Evolutionary conservation across 2,888 invertebrate species (phyloP).

Genomic region (Mantis religiosa): DNA sequence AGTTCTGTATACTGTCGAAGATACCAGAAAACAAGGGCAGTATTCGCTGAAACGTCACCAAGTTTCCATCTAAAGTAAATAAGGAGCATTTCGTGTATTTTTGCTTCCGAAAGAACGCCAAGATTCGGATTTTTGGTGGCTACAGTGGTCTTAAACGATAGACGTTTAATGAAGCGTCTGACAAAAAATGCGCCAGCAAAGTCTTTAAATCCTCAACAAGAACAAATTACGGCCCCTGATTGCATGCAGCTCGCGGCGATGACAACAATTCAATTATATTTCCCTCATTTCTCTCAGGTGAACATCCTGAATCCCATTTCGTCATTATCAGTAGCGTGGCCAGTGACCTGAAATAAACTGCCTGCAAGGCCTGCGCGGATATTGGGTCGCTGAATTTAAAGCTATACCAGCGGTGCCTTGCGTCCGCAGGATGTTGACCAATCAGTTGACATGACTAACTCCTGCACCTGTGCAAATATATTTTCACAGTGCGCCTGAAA

Average conservation of each 20-base stretch:
- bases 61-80: too few relatives aligned
- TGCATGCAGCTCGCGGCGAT: background rate
- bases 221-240: background rate
- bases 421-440: background rate
- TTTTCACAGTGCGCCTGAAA: too few relatives aligned
- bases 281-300: background rate
- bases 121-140: too few relatives aligned
- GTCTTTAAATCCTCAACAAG: background rate
- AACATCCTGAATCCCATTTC: background rate
- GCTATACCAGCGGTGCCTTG: background rate
- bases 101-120: too few relatives aligned
- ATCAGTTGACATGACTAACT: background rate
- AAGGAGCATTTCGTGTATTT: too few relatives aligned
- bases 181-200: background rate
- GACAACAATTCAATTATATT: background rate
- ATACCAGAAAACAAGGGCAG: too few relatives aligned
- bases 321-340: background rate
- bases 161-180: background rate
- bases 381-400: background rate
- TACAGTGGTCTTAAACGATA: background rate
- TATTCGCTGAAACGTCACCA: too few relatives aligned
- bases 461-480: too few relatives aligned
- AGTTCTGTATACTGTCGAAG: too few relatives aligned
- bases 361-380: background rate
- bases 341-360: background rate